A percentile compares a stretch with the other conserved stretches of the same genome.
Conservation (phyloP, 53 echinoderm and acorn worm genomes). For the Pentamera pediparva region DNA sequence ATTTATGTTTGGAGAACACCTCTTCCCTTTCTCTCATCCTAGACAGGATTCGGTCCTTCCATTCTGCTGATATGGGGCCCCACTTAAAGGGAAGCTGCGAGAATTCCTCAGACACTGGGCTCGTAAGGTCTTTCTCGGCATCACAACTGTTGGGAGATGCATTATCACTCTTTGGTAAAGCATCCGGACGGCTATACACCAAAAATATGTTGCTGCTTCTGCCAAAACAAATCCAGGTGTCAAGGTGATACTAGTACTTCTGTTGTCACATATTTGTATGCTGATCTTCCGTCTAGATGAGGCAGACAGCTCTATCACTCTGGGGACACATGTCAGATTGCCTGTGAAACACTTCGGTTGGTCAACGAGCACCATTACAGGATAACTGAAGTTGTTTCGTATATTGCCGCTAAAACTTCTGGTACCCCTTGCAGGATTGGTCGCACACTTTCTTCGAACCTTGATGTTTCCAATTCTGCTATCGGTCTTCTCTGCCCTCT, state of each 20-base stretch:
- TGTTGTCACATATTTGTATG: no score
- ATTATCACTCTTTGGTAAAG: constrained; percentile 43
- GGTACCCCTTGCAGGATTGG: not conserved
- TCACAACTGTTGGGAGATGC: constrained; percentile 11
- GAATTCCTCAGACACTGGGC: constrained; percentile 30
- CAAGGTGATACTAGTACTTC: no score
- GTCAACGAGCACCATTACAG: not conserved
- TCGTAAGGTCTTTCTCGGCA: no score
- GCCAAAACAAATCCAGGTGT: no score
- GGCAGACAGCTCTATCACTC: no score
- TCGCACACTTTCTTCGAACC: not conserved
- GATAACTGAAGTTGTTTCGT: not conserved
- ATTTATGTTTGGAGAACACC: constrained; percentile 39
- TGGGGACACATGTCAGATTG: no score
- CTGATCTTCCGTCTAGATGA: no score
- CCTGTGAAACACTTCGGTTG: no score
- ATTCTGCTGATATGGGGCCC: not conserved
- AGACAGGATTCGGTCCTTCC: constrained; percentile 7
- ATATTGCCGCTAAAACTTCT: not conserved
- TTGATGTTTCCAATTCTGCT: not conserved
- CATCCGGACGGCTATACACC: not conserved
- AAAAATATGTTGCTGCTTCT: not conserved
- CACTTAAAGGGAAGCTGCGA: not conserved
- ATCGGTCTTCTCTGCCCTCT: not conserved
- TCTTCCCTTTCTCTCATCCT: constrained; percentile 22